phyloP scores from a whole-genome alignment of 2,113 vertebrate genomes.

The Gambusia holbrooki region DNA sequence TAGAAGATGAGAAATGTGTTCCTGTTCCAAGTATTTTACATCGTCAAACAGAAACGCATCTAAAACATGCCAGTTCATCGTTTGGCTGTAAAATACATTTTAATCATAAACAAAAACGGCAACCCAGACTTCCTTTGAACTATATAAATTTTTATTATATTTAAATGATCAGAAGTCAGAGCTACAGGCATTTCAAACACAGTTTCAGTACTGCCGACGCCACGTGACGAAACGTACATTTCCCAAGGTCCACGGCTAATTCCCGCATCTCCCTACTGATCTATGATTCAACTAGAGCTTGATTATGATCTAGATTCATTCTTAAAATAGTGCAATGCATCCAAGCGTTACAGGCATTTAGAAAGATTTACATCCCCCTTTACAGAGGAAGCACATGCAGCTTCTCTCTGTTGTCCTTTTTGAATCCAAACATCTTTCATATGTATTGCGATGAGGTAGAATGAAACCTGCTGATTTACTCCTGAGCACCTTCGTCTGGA shows the following conservation, averaged over 20 bases:
- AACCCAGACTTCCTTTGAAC: conserved; percentile 2
- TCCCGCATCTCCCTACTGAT: conserved; percentile 26
- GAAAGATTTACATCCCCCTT: not conserved
- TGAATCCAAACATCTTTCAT: conserved; percentile 27
- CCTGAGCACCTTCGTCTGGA: conserved; percentile 55
- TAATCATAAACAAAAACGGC: not conserved
- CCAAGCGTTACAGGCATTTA: conserved; percentile 30
- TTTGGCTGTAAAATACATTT: not conserved
- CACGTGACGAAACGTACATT: conserved; percentile 28
- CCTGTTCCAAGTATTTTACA: not conserved
- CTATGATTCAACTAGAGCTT: conserved; percentile 17
- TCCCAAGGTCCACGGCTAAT: not conserved
- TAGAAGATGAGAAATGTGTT: no score
- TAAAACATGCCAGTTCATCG: no score
- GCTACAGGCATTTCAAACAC: conserved; percentile 38
- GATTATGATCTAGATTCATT: conserved; percentile 34
- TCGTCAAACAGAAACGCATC: not conserved
- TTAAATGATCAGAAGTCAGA: conserved; percentile 35
- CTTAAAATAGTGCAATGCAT: conserved; percentile 62
- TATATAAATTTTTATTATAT: conserved; percentile 61
- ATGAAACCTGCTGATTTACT: conserved; percentile 53
- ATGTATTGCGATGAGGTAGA: conserved; percentile 75
- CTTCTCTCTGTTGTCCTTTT: not conserved
- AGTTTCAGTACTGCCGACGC: conserved; percentile 51
- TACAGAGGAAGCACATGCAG: not conserved